phyloP scores from a whole-genome alignment of 2,113 vertebrate species.

The Istiophorus platypterus region DNA sequence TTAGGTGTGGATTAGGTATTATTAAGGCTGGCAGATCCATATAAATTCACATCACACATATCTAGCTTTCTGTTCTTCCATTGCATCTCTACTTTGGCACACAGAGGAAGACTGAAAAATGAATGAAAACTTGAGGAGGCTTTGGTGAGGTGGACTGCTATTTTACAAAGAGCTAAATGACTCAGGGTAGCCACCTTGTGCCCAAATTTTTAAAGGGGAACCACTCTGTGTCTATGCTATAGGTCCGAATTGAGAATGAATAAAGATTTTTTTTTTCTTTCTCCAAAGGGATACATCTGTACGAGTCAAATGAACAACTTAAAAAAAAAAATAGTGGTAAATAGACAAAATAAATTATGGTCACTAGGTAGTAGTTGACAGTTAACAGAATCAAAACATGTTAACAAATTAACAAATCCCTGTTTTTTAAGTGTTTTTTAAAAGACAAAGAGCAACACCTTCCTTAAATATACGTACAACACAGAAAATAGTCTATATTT shows the following conservation, averaged over 20 bases:
- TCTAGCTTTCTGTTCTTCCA: background rate
- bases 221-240: background rate
- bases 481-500: background rate
- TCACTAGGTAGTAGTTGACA: background rate
- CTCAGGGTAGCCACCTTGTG: background rate
- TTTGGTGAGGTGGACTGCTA: background rate
- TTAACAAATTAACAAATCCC: rapidly evolving
- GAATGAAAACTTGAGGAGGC: background rate
- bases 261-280: background rate
- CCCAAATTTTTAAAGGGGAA: background rate
- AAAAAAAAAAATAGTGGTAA: background rate
- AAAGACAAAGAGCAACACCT: background rate
- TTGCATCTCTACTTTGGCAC: background rate
- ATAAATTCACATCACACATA: conserved; percentile 15
- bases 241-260: background rate
- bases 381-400: background rate
- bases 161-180: background rate
- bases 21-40: conserved; percentile 38
- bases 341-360: background rate
- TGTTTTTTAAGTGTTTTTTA: background rate
- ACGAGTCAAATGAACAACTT: background rate
- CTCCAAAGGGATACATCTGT: background rate
- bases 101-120: background rate
- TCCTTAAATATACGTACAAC: background rate
- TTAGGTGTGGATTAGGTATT: conserved; percentile 25